Conservation (phyloP, 1,140 invertebrate genomes). For the Trachymyrmex cornetzi region DNA sequence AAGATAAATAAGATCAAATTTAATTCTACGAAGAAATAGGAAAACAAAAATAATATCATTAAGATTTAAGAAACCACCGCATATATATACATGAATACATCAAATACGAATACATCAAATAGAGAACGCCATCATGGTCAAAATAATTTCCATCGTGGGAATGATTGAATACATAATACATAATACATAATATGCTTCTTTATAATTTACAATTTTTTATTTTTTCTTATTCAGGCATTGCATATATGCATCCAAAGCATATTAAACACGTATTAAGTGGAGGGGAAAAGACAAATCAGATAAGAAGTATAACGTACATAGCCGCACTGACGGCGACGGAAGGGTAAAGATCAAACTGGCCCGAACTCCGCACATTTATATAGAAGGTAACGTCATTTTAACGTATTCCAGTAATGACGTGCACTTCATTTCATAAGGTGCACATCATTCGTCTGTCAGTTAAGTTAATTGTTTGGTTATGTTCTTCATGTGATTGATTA, state of each 20-base stretch:
- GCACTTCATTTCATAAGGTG: background rate
- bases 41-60: background rate
- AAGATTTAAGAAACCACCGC: background rate
- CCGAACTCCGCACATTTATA: background rate
- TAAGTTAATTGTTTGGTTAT: background rate
- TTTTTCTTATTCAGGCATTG: background rate
- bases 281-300: background rate
- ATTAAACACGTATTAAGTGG: background rate
- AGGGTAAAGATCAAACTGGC: slow-evolving; percentile 12
- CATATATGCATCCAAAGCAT: background rate
- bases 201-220: background rate
- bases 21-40: background rate
- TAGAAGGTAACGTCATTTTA: background rate
- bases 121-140: no score
- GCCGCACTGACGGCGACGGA: background rate
- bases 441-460: background rate
- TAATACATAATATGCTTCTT: background rate
- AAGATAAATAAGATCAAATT: background rate
- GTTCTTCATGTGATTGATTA: background rate
- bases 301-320: background rate
- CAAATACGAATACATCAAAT: no score
- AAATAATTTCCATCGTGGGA: no score
- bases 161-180: no score
- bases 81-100: no score
- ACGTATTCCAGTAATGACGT: background rate